Percentiles rank a stretch among this genome's conserved stretches.
phyloP scores from a whole-genome alignment of 2,797 vertebrate species.

The Pangasius sanitwongsei region DNA sequence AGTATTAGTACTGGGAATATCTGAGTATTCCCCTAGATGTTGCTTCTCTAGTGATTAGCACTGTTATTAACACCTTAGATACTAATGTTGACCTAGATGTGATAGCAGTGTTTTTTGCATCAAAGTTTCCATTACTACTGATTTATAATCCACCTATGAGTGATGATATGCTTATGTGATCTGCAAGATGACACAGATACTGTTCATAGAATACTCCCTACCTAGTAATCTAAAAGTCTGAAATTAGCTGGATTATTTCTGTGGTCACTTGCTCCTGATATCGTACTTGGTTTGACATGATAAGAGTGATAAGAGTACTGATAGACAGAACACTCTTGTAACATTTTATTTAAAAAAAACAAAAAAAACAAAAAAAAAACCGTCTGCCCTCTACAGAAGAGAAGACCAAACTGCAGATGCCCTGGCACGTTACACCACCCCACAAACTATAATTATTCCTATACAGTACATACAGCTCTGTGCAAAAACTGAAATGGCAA shows the following conservation, averaged over 20 bases:
- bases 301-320: not conserved
- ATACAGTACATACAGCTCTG: not conserved
- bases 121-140: not conserved
- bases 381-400: constrained; percentile 9
- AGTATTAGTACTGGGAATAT: not conserved
- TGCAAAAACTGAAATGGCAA: not conserved
- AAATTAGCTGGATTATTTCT: not conserved
- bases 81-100: not conserved
- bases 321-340: not conserved
- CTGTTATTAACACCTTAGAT: not conserved
- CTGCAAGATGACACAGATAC: not conserved
- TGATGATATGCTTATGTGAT: not conserved
- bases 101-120: not conserved
- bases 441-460: not conserved
- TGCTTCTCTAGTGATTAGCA: not conserved
- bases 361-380: not conserved
- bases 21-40: not conserved
- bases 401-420: not conserved
- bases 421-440: not conserved
- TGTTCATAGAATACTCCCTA: not conserved
- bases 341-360: no score
- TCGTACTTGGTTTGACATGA: not conserved
- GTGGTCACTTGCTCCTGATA: not conserved
- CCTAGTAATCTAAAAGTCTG: not conserved
- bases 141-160: not conserved